phyloP scores from a whole-genome alignment of 53 echinoderm and acorn worm species.

The Pentamera pediparva region DNA sequence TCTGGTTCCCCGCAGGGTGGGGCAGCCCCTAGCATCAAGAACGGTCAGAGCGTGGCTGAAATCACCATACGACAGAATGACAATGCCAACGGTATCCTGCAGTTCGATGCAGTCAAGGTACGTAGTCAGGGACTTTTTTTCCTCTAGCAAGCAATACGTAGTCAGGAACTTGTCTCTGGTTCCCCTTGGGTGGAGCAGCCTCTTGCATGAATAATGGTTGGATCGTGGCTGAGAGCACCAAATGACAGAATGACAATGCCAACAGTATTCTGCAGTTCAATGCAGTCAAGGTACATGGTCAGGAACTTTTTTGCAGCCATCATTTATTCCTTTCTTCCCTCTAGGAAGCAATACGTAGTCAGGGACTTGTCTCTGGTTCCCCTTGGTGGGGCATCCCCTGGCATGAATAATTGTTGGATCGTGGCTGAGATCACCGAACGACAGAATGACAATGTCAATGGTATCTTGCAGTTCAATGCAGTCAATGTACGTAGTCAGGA shows the following conservation, averaged over 20 bases:
- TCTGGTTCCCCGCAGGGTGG: constrained; percentile 80
- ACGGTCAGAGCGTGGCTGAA: constrained; percentile 78
- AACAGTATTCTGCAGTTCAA: constrained; percentile 83
- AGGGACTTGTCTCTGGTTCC: constrained; percentile 64
- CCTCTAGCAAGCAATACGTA: no score
- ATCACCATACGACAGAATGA: constrained; percentile 91
- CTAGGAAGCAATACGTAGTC: no score
- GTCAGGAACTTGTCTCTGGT: constrained; percentile 71
- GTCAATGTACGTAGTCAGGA: constrained; percentile 58
- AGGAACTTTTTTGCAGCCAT: no score
- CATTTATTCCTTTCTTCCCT: no score
- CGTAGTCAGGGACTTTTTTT: no score
- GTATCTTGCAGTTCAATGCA: constrained; percentile 77
- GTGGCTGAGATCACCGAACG: constrained; percentile 77
- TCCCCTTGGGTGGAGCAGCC: constrained; percentile 75
- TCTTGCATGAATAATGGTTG: constrained; percentile 83
- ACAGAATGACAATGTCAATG: constrained; percentile 91
- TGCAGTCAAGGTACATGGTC: constrained; percentile 72
- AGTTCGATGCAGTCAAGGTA: constrained; percentile 83
- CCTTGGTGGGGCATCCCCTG: constrained; percentile 82
- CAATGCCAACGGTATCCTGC: constrained; percentile 91
- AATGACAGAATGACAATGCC: constrained; percentile 86
- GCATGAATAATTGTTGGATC: constrained; percentile 72
- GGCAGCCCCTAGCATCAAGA: constrained; percentile 90
- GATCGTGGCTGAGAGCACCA: constrained; percentile 71